Conservation (phyloP, 2,797 vertebrate species). For the Diplodus puntazzo region DNA sequence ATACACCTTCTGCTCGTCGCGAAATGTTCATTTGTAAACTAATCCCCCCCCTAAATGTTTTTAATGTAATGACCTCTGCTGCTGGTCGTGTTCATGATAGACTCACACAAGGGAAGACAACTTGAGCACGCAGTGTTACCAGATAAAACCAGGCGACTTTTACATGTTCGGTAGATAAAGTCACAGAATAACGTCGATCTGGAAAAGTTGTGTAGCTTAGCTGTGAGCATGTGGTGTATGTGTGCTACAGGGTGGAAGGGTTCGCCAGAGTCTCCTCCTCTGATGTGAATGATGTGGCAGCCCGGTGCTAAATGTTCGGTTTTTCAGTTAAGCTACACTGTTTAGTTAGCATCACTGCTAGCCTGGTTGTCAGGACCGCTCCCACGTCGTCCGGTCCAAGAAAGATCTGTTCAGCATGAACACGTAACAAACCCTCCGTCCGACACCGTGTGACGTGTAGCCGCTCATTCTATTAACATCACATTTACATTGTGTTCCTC, state of each 20-base stretch:
- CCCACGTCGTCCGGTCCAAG: not conserved
- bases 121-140: not conserved
- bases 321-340: not conserved
- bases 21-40: not conserved
- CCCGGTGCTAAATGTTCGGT: too few relatives aligned
- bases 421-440: too few relatives aligned
- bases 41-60: rapidly evolving
- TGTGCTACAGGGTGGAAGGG: not conserved
- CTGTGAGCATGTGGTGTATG: not conserved
- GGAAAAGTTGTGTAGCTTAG: too few relatives aligned
- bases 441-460: too few relatives aligned
- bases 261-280: not conserved
- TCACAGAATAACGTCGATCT: not conserved
- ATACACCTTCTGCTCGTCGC: not conserved
- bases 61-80: rapidly evolving
- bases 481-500: too few relatives aligned
- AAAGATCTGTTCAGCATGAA: too few relatives aligned
- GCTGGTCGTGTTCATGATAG: not conserved
- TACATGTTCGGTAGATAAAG: not conserved
- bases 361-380: not conserved
- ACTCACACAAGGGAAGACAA: not conserved
- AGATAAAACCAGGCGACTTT: not conserved
- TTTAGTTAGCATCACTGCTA: not conserved
- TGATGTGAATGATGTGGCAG: not conserved
- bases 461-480: too few relatives aligned